Percentiles rank a stretch among this genome's conserved stretches.
phyloP scores from a whole-genome alignment of 2,888 invertebrate species.

The Alcis repandata region DNA sequence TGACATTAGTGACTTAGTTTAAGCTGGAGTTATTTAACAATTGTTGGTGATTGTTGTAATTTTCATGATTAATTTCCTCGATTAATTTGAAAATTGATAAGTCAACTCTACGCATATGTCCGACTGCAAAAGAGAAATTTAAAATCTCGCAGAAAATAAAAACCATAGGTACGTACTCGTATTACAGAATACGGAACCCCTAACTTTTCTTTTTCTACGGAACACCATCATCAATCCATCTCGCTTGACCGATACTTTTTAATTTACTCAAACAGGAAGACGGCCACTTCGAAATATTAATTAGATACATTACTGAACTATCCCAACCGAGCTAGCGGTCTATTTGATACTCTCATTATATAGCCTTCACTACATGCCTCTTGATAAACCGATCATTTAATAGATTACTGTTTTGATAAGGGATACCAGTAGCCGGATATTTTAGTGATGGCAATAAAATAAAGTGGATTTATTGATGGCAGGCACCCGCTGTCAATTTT shows the following conservation, averaged over 20 bases:
- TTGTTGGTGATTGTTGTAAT: no score
- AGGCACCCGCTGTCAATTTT: constrained; percentile 44
- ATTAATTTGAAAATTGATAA: no score
- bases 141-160: no score
- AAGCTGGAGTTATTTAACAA: no score
- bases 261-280: constrained; percentile 65
- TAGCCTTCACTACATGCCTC: constrained; percentile 43
- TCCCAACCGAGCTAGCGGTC: constrained; percentile 51
- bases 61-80: no score
- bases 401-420: constrained; percentile 48
- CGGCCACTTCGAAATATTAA: constrained; percentile 67
- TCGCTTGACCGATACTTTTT: constrained; percentile 39
- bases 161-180: no score
- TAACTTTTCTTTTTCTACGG: background rate
- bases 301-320: constrained; percentile 62
- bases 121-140: no score
- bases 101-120: no score
- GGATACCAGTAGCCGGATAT: constrained; percentile 49
- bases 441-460: constrained; percentile 49
- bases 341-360: constrained; percentile 54
- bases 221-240: constrained; percentile 18
- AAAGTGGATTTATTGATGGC: constrained; percentile 46
- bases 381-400: constrained; percentile 49
- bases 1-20: no score
- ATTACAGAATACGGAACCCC: background rate